A percentile compares a stretch with the other conserved stretches of the same genome.
These are phyloP conservation scores for Plecturocebus donacophilus DNA, from an alignment of 2,113 vertebrate genomes.

Conservation along the genomic window DNA sequence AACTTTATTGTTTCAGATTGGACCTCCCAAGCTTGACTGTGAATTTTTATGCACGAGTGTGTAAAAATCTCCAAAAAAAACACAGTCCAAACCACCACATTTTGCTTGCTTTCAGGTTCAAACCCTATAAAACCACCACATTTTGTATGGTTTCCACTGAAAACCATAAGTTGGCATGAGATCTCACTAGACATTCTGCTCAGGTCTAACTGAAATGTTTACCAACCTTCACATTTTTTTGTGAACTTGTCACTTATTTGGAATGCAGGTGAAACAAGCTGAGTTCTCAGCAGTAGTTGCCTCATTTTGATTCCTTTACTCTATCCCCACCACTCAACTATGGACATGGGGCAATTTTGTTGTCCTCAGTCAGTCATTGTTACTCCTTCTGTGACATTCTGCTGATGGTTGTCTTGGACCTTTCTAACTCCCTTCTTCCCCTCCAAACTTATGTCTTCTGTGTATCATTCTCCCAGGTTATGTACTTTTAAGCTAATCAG, in stretches of 20 bases:
- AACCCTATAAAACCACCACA: slow-evolving; percentile 74
- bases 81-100: slow-evolving; percentile 70
- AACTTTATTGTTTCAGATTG: slow-evolving; percentile 72
- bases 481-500: background rate
- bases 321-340: background rate
- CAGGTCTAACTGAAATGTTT: slow-evolving; percentile 59
- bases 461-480: background rate
- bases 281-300: slow-evolving; percentile 35
- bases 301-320: background rate
- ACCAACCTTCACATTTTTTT: slow-evolving; percentile 55
- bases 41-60: slow-evolving; percentile 69
- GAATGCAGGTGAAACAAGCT: slow-evolving; percentile 48
- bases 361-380: background rate
- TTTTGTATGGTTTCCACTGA: slow-evolving; percentile 75
- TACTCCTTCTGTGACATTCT: background rate
- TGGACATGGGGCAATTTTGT: background rate
- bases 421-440: background rate
- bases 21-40: slow-evolving; percentile 66
- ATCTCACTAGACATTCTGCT: slow-evolving; percentile 25
- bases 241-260: slow-evolving; percentile 34
- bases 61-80: slow-evolving; percentile 74
- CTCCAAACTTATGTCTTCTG: background rate
- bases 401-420: background rate
- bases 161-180: slow-evolving; percentile 62
- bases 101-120: slow-evolving; percentile 73